Evolutionary conservation across 2,113 vertebrate species (phyloP), one percentile per base, ranked within the genome.

Genomic region (Salvelinus namaycush): DNA sequence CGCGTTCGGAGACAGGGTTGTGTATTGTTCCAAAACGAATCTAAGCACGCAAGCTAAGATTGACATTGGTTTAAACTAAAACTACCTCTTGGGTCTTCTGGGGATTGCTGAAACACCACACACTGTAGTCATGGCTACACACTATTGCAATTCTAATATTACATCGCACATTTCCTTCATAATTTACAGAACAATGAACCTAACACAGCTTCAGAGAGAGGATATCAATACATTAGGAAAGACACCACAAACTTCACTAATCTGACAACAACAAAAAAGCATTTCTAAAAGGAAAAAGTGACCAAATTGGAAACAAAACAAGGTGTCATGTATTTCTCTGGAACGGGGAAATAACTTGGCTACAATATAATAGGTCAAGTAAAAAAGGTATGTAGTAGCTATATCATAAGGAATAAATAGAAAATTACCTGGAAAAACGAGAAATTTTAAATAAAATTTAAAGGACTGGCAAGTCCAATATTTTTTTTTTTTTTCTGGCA

Each of bases 381-480:
- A 24, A 24, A 14, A 60, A 22, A 29, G 7, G 3, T 12, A 44
- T 0, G 39, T 9, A 12, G 11, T 44, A 44, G 34, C 39, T 44
- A 44, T 44, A 44, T 11, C 39, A 44, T 12, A 11, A 44, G 7
- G 9, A 9, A 75, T 3, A 62, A 65, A 3, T 1, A 5, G 0
- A 24, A 26, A 11, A 83, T 44, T 91, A 92, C 91, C 91, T 89
- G 88, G 81, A 75, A 18, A 82, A 51, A 84, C 27, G 57, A 84
- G 73, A 51, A 85, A 87, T 84, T 83, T 3, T 68, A 87, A 88
- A 88, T 84, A 89, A 83, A 83, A 88, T 80, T 82, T 88, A 88
- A 80, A 87, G 87, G 90, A 89, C 90, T 39, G 84, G 27, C 68
- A 24, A 83, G 87, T 91, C 91, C 90, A 78, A 22, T 82, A 73